A percentile compares a stretch with the other conserved stretches of the same genome.
Evolutionary conservation across 37 sponge, comb jelly and placozoan genomes (phyloP).

Genomic region (Halisarca cf. caerulea): DNA sequence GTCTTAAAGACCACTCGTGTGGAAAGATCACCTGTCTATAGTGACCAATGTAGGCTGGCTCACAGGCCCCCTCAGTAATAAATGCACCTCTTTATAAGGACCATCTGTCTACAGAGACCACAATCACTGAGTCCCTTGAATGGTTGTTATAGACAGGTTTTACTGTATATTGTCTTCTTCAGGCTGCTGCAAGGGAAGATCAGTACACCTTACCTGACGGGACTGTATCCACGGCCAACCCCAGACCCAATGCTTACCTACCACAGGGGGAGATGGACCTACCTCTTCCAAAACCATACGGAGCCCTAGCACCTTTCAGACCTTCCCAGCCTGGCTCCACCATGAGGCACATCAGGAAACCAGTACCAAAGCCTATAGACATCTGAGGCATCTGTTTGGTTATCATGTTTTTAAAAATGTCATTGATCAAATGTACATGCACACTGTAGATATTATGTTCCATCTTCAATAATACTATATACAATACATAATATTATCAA

Average conservation of each 20-base stretch:
- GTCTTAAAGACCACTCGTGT: too few species aligned
- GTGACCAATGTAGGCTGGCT: too few species aligned
- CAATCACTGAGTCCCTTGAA: too few species aligned
- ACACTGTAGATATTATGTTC: background rate
- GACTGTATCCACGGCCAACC: conserved; percentile 81
- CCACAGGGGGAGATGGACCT: conserved; percentile 85
- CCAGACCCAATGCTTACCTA: conserved; percentile 96
- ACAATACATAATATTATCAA: too few species aligned
- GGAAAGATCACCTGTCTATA: too few species aligned
- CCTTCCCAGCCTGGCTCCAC: conserved; percentile 89
- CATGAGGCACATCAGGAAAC: conserved; percentile 96
- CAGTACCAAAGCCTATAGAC: conserved; percentile 91
- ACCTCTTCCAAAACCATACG: conserved; percentile 97
- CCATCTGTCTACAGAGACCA: too few species aligned
- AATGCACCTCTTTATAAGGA: too few species aligned
- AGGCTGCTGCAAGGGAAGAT: conserved; percentile 44
- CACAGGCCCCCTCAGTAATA: too few species aligned
- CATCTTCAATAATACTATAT: background rate
- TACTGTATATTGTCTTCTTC: background rate
- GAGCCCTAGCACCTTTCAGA: conserved; percentile 95
- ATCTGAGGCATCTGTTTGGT: too few species aligned
- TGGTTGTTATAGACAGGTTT: too few species aligned
- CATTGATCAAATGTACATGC: background rate
- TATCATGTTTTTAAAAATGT: conserved; percentile 7
- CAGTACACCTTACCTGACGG: conserved; percentile 70